phyloP scores from a whole-genome alignment of 2,113 vertebrate genomes.

The Cettia cetti region DNA sequence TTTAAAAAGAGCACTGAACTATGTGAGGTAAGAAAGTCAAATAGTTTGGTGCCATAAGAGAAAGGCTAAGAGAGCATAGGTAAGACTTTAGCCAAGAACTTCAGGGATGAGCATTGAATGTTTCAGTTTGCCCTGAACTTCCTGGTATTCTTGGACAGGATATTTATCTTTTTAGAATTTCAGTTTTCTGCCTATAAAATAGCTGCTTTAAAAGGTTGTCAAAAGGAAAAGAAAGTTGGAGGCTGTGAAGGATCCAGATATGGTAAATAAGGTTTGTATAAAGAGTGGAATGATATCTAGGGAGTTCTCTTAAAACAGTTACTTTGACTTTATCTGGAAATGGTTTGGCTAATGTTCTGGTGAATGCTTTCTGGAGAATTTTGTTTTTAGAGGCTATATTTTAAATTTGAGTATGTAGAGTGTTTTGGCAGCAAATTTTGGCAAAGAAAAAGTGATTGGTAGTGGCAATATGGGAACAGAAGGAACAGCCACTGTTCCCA shows the following conservation, averaged over 20 bases:
- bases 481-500: slow-evolving; percentile 23
- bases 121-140: background rate
- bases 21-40: background rate
- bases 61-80: background rate
- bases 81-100: background rate
- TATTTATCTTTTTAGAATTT: background rate
- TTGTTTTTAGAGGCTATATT: slow-evolving; percentile 40
- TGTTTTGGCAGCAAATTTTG: slow-evolving; percentile 37
- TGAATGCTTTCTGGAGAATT: background rate
- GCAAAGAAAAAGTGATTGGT: slow-evolving; percentile 15
- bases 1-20: background rate
- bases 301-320: background rate
- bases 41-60: background rate
- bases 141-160: background rate
- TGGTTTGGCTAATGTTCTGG: background rate
- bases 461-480: slow-evolving; percentile 12
- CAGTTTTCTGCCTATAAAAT: background rate
- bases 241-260: background rate
- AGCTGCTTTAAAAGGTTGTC: background rate
- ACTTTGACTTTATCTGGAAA: background rate
- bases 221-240: background rate
- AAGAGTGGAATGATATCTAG: background rate
- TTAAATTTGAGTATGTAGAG: background rate
- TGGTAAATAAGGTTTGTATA: background rate
- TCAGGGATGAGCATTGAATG: background rate